Evolutionary conservation across 2,797 vertebrate species (phyloP), one percentile per base, ranked within the genome.

Genomic region (Pseudocheirus occidentalis): DNA sequence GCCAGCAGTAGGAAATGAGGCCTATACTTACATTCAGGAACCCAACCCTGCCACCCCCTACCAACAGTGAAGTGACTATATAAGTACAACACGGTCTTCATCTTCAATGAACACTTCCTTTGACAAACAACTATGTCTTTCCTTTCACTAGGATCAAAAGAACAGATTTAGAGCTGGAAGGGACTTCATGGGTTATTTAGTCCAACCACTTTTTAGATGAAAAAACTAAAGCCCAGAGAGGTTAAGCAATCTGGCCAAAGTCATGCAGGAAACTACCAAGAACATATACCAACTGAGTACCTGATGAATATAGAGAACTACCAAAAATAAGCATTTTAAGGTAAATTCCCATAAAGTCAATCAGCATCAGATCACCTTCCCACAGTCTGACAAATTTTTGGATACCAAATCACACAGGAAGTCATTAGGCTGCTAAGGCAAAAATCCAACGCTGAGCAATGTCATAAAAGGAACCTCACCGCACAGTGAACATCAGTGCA

Each of bases 41-140:
- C 31, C 31, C 12, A 66, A 5, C 0, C 3, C 11, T 5, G 13
- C 1, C 11, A 11, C 16, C 14, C 14, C 34, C 5, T 9, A 21
- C 21, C 40, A 50, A 50, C 7, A 87, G 24, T 50, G 24, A 87
- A 81, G n/a, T n/a, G 62, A 81, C 66, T 81, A 73, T 40, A 40
- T 73, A 40, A 18, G n/a, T 46, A 50, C 7, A 87, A 50, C 7
- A 87, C 3, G 9, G 9, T 46, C 9, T 3, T 40, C 40, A 87
- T 87, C 9, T 50, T 87, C 73, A 87, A 50, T 27, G 40, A 50
- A 46, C 24, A 87, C 6, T 46, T 50, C 21, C 9, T 50, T 27
- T 87, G 3, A 87, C 40, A 46, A 50, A 87, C 40, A 87, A 46
- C 40, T 87, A 10, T 87, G 16, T 81, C 10, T 87, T 87, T 87